Conservation (phyloP, 2,797 vertebrate species). For the Coccyzus lansbergi region DNA sequence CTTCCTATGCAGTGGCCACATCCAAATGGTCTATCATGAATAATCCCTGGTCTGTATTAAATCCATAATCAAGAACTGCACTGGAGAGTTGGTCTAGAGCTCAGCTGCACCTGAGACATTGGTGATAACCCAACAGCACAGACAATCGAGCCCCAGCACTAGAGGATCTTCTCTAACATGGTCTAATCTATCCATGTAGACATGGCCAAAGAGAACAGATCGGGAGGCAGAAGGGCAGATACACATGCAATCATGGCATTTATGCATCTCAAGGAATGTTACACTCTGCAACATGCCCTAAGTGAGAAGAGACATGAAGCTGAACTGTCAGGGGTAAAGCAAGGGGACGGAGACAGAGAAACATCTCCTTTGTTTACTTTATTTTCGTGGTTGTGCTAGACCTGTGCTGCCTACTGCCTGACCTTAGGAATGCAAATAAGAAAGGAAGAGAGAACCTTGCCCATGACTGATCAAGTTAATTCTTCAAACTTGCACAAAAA, state of each 20-base stretch:
- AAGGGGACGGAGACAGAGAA: neutral
- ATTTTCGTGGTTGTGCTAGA: neutral
- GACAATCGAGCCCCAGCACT: neutral
- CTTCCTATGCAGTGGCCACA: neutral
- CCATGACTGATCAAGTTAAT: neutral
- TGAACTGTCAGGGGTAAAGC: neutral
- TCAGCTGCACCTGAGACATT: neutral
- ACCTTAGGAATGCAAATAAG: neutral
- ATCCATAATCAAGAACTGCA: fast-evolving
- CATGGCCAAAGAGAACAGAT: neutral
- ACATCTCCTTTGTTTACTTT: neutral
- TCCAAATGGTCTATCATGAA: neutral
- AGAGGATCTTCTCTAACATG: neutral
- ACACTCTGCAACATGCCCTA: neutral
- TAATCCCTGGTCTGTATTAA: neutral
- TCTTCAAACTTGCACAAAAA: neutral
- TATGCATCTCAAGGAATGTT: neutral
- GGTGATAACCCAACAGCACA: neutral
- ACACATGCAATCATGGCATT: neutral
- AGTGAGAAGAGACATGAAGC: neutral
- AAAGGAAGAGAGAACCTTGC: neutral
- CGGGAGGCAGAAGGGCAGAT: neutral
- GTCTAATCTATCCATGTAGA: neutral
- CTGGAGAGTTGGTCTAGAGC: neutral
- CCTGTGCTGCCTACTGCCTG: neutral